A percentile compares a stretch with the other conserved stretches of the same genome.
phyloP scores from a whole-genome alignment of 2,797 vertebrate genomes.

The Lagothrix lagotricha region DNA sequence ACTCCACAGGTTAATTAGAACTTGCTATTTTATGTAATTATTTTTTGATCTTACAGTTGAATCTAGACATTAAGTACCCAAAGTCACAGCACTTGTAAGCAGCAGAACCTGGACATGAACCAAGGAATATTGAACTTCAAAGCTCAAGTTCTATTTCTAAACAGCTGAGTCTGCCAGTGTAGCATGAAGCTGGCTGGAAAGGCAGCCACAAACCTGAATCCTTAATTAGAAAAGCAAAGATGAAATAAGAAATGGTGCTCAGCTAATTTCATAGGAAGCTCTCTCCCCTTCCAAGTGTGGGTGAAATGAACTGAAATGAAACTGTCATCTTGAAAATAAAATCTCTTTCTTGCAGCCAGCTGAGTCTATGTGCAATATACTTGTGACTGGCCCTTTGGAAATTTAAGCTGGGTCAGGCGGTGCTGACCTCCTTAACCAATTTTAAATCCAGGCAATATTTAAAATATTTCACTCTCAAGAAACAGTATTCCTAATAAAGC shows the following conservation, averaged over 20 bases:
- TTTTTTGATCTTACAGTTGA: not conserved
- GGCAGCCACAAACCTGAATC: not conserved
- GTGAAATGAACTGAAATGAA: conserved; percentile 53
- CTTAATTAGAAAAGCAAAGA: conserved; percentile 55
- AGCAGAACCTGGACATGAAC: not conserved
- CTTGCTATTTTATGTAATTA: conserved; percentile 18
- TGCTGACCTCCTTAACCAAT: conserved; percentile 61
- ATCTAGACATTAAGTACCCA: not conserved
- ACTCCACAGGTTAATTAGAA: not conserved
- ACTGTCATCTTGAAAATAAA: conserved; percentile 56
- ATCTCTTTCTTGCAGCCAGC: not conserved
- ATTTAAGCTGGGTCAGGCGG: conserved; percentile 56
- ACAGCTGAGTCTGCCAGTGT: not conserved
- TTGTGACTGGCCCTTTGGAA: conserved; percentile 39
- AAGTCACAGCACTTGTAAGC: not conserved
- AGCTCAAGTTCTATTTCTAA: conserved; percentile 1
- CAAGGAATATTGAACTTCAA: not conserved
- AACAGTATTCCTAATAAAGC: conserved; percentile 47
- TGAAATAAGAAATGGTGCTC: not conserved
- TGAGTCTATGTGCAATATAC: not conserved
- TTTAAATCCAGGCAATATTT: conserved; percentile 63
- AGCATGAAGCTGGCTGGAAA: not conserved
- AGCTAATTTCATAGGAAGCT: conserved; percentile 32
- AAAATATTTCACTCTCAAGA: conserved; percentile 44
- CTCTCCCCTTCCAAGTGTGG: conserved; percentile 14